Conservation (phyloP, 2,113 vertebrate species). For the Suricata suricatta region DNA sequence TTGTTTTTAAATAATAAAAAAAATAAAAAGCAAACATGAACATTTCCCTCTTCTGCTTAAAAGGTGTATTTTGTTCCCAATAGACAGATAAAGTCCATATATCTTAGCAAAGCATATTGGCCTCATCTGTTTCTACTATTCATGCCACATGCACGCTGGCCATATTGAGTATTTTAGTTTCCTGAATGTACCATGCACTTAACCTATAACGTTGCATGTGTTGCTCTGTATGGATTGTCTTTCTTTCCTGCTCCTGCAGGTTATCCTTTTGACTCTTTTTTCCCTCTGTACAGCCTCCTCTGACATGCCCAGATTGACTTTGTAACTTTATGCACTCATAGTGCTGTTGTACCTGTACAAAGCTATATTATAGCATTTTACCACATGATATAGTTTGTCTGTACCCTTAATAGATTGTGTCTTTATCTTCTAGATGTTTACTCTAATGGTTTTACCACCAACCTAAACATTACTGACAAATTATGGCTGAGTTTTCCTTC, state of each 20-base stretch:
- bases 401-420: neutral
- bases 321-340: neutral
- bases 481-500: constrained; percentile 33
- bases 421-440: constrained; percentile 18
- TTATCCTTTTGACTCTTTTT: neutral
- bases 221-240: neutral
- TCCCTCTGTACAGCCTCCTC: constrained; percentile 18
- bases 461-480: constrained; percentile 29
- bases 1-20: neutral
- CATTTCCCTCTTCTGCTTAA: neutral
- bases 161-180: constrained; percentile 21
- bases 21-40: constrained; percentile 25
- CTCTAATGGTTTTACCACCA: neutral
- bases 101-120: constrained; percentile 10
- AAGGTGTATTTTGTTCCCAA: constrained; percentile 46
- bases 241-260: neutral
- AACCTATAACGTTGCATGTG: neutral
- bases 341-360: neutral
- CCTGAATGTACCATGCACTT: neutral
- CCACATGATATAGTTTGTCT: neutral
- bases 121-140: neutral
- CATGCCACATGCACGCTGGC: neutral
- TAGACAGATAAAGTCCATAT: neutral
- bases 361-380: constrained; percentile 15
- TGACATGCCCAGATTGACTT: neutral